Base-by-base conservation (phyloP, 2,888 invertebrate genomes). In the Laspeyria flexula region DNA sequence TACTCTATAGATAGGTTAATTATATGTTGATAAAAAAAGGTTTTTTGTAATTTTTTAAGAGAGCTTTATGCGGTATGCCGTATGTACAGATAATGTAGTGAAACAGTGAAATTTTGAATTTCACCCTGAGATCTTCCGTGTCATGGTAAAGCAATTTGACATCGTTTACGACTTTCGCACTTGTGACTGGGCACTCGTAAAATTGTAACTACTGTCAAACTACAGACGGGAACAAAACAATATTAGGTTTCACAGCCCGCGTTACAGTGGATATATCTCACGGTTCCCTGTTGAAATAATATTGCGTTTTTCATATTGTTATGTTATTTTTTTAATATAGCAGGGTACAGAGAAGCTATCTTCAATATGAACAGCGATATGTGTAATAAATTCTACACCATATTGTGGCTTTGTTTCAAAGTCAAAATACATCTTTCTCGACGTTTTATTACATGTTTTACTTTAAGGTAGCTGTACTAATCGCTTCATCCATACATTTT, bases 11-110 rank as follows among this genome's bases (percentile, higher is more conserved):
- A 88, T 91, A 92, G 91, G 83, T 80, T 90, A 90, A 91, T 88
- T 85, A 79, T 88, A 88, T 78, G 88, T 90, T 90, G 83, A 86
- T 59, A 64, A 54, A 55, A 55, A 73, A 40, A 40, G 85, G 85
- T 74, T 79, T 87, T 88, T 88, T 88, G 85, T 89, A 90, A 83
- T 90, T 88, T 87, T 88, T 88, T 90, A 89, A 90, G 86, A 90
- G 89, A 91, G 90, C 90, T 90, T 90, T 91, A 88, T 85, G 86
- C 87, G 87, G 81, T 67, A 54, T 53, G 68, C 77, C 85, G 88
- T 80, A 75, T 90, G 87, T 90, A 89, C 83, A 89, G 81, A 64
- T 65, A 60, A 73, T 70, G 76, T 87, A 86, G 70, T 64, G 75
- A 74, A 73, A 58, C 70, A 65, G 87, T 88, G 90, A 88, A 89